phyloP scores from a whole-genome alignment of 2,797 vertebrate genomes.

The Hypotaenidia okinawae region DNA sequence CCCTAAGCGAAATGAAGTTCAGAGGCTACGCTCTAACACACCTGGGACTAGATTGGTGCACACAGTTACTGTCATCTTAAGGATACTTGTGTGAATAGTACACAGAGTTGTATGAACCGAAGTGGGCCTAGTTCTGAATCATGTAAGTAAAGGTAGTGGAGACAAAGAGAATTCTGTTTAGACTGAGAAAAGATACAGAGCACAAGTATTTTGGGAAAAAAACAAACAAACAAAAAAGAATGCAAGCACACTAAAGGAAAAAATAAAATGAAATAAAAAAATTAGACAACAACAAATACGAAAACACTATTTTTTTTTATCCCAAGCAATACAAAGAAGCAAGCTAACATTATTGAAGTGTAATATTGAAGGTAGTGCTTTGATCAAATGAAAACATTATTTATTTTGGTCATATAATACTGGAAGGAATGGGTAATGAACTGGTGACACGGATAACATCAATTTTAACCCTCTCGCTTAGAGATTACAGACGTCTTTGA shows the following conservation, averaged over 20 bases:
- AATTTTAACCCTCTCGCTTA: not conserved
- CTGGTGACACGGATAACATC: not conserved
- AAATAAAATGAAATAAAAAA: not conserved
- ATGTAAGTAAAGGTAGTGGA: not conserved
- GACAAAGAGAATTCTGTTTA: not conserved
- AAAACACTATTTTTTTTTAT: not conserved
- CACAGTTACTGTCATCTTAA: not conserved
- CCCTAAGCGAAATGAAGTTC: not conserved
- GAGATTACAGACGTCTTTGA: not conserved
- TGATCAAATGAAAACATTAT: not conserved
- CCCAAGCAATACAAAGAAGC: not conserved
- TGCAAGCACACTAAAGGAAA: not conserved
- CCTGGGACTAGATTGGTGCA: not conserved
- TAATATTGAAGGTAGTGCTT: not conserved
- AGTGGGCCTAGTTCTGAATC: not conserved
- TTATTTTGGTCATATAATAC: not conserved
- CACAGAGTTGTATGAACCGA: not conserved
- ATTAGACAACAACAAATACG: not conserved
- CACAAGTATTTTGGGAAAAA: not conserved
- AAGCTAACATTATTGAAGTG: constrained; percentile 23
- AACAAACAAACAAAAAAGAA: not conserved
- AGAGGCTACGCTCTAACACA: not conserved
- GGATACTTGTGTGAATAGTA: not conserved
- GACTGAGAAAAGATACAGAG: not conserved
- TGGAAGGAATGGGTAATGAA: not conserved